Percentiles rank a stretch among this genome's conserved stretches.
Evolutionary conservation across 2,888 invertebrate genomes (phyloP).

Genomic region (Drosophila birchii): DNA sequence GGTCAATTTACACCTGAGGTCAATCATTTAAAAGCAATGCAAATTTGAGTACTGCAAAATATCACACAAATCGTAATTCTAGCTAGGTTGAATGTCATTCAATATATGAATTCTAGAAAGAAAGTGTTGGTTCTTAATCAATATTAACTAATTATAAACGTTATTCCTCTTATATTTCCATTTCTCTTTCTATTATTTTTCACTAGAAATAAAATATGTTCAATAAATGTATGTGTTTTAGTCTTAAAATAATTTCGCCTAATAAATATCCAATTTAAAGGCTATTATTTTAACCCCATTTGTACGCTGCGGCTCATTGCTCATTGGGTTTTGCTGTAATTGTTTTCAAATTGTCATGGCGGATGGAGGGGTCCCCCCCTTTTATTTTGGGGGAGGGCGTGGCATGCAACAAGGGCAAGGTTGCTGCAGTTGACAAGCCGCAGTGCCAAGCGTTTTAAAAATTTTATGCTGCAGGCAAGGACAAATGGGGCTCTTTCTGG

Average conservation of each 20-base stretch:
- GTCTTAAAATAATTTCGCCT: background rate
- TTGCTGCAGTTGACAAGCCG: slow-evolving; percentile 76
- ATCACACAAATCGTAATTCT: background rate
- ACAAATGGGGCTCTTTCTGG: slow-evolving; percentile 25
- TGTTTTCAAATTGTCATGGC: slow-evolving; percentile 40
- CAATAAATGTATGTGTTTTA: background rate
- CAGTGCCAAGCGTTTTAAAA: slow-evolving; percentile 65
- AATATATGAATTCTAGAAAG: too few relatives aligned
- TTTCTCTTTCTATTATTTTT: background rate
- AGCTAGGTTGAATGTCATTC: too few relatives aligned
- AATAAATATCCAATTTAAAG: background rate
- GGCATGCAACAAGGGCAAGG: slow-evolving; percentile 73
- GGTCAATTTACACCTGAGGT: slow-evolving; percentile 7
- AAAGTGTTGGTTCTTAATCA: too few relatives aligned
- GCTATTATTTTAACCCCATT: background rate
- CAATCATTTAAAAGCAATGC: background rate
- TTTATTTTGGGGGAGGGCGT: slow-evolving; percentile 11
- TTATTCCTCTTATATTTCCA: too few relatives aligned
- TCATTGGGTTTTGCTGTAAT: slow-evolving; percentile 38
- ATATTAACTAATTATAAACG: too few relatives aligned
- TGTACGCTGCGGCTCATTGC: slow-evolving; percentile 1
- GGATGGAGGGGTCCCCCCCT: background rate
- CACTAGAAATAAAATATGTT: background rate
- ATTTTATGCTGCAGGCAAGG: slow-evolving; percentile 70
- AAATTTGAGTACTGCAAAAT: background rate